Conservation (phyloP, 2,797 vertebrate species). For the Sebastiscus albofasciatus region DNA sequence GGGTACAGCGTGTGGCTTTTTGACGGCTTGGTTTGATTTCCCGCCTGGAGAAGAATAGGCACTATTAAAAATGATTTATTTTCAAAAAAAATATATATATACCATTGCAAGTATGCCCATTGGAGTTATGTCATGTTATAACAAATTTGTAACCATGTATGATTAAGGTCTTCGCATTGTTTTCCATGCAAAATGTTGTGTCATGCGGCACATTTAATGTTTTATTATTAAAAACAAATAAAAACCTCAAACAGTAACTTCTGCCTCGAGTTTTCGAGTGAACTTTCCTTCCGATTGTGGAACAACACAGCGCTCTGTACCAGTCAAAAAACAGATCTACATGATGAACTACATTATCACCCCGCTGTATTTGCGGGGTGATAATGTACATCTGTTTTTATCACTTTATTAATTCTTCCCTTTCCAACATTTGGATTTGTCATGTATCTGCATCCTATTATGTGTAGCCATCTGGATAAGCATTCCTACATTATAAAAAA, state of each 20-base stretch:
- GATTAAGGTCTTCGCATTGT: slow-evolving; percentile 80
- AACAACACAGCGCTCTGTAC: slow-evolving; percentile 6
- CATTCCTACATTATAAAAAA: slow-evolving; percentile 56
- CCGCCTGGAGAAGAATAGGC: slow-evolving; percentile 59
- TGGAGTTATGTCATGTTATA: slow-evolving; percentile 82
- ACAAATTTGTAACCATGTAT: slow-evolving; percentile 82
- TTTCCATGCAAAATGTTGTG: slow-evolving; percentile 83
- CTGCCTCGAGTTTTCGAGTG: slow-evolving; percentile 47
- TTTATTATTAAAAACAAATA: slow-evolving; percentile 82
- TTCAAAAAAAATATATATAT: slow-evolving; percentile 69
- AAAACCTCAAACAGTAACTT: slow-evolving; percentile 74
- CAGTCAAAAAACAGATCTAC: slow-evolving; percentile 20
- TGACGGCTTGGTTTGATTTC: slow-evolving; percentile 53
- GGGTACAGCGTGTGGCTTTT: slow-evolving; percentile 52
- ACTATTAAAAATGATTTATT: slow-evolving; percentile 77
- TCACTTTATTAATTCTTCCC: slow-evolving; percentile 36
- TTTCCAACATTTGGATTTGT: slow-evolving; percentile 58
- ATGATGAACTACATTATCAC: slow-evolving; percentile 22
- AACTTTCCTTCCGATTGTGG: slow-evolving; percentile 35
- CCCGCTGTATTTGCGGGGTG: not conserved
- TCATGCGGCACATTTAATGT: slow-evolving; percentile 81
- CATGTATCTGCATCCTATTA: slow-evolving; percentile 56
- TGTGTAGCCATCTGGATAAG: slow-evolving; percentile 62
- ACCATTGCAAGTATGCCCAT: slow-evolving; percentile 82
- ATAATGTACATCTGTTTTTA: no score